Evolutionary conservation across 1,140 invertebrate species (phyloP).

Genomic region (Araneus ventricosus): DNA sequence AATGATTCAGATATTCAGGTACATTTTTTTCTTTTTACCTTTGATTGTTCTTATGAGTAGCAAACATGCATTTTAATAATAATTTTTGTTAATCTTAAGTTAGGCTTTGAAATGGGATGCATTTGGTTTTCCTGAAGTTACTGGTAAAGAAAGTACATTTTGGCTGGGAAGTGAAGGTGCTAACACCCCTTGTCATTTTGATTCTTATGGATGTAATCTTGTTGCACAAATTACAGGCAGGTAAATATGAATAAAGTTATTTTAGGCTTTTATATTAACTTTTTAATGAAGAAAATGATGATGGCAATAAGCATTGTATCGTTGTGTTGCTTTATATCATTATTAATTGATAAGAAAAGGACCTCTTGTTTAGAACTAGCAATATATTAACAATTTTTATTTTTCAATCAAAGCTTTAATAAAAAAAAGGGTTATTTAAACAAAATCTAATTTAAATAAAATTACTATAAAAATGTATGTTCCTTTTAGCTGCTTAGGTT

Average conservation of each 20-base stretch:
- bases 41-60: background rate
- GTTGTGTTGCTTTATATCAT: background rate
- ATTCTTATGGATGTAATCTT: conserved; percentile 96
- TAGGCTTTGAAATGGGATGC: conserved; percentile 56
- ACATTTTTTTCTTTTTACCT: background rate
- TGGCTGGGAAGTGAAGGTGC: conserved; percentile 94
- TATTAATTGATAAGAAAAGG: background rate
- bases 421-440: too few relatives aligned
- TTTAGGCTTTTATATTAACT: background rate
- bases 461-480: too few relatives aligned
- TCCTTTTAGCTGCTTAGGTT: too few relatives aligned
- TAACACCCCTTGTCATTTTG: conserved; percentile 95
- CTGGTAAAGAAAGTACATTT: conserved; percentile 87
- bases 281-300: background rate
- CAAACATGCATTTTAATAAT: background rate
- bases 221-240: conserved; percentile 92
- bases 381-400: too few relatives aligned
- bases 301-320: too few relatives aligned
- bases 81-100: background rate
- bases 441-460: too few relatives aligned
- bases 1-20: conserved; percentile 55
- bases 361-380: too few relatives aligned
- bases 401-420: too few relatives aligned
- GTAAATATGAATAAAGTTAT: conserved; percentile 81
- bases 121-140: conserved; percentile 66